phyloP scores from a whole-genome alignment of 2,797 vertebrate species.

The Melanotaenia parkinsoni region DNA sequence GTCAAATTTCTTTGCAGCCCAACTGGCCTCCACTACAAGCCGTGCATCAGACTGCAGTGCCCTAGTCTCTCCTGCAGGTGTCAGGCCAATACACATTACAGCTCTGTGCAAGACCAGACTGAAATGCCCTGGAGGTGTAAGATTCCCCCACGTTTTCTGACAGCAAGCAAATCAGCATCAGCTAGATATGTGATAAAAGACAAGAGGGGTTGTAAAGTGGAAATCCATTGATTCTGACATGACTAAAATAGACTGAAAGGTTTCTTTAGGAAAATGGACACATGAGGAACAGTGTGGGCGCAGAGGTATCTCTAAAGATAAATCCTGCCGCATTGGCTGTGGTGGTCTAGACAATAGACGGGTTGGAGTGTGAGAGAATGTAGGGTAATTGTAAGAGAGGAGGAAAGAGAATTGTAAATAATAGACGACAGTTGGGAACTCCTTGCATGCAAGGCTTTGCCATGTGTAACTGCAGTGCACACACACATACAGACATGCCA shows the following conservation, averaged over 20 bases:
- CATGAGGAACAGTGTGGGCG: slow-evolving; percentile 21
- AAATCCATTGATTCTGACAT: slow-evolving; percentile 29
- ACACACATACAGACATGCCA: slow-evolving; percentile 38
- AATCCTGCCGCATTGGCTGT: slow-evolving; percentile 32
- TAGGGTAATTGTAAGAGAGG: slow-evolving; percentile 60
- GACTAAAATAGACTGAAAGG: slow-evolving; percentile 25
- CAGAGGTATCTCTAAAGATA: slow-evolving; percentile 22
- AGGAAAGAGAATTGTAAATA: slow-evolving; percentile 75
- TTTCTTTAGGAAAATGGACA: slow-evolving; percentile 17
- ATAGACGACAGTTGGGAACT: slow-evolving; percentile 75
- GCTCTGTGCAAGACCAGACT: slow-evolving; percentile 22
- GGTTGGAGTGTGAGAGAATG: slow-evolving; percentile 45
- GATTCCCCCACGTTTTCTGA: slow-evolving; percentile 45
- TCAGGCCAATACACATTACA: slow-evolving; percentile 62
- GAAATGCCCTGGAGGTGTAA: slow-evolving; percentile 46
- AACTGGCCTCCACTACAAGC: slow-evolving; percentile 44
- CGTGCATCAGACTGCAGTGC: slow-evolving; percentile 49
- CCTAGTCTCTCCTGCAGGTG: slow-evolving; percentile 67
- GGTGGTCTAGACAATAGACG: slow-evolving; percentile 46
- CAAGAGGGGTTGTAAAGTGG: slow-evolving; percentile 19
- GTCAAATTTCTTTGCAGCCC: slow-evolving; percentile 50
- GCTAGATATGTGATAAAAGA: slow-evolving; percentile 36
- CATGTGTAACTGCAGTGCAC: slow-evolving; percentile 29
- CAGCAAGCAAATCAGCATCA: slow-evolving; percentile 45
- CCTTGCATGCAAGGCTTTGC: slow-evolving; percentile 44